phyloP scores from a whole-genome alignment of 2,797 vertebrate genomes.

The Epinephelus coioides region DNA sequence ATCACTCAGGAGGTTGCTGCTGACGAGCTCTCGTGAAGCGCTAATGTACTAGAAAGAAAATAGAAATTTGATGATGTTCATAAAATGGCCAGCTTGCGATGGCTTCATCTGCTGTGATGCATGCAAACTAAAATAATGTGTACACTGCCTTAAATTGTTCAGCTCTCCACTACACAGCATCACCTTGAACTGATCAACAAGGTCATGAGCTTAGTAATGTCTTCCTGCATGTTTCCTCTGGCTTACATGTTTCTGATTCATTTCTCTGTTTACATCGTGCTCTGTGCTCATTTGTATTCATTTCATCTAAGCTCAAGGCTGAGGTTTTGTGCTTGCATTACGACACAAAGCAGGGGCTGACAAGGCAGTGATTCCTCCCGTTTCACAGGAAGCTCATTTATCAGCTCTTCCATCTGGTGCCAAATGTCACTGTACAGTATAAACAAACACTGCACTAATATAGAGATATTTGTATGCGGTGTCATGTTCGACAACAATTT shows the following conservation, averaged over 20 bases:
- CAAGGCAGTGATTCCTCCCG: background rate
- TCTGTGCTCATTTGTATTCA: slow-evolving; percentile 4
- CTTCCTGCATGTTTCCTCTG: background rate
- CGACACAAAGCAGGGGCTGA: background rate
- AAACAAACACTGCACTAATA: slow-evolving; percentile 14
- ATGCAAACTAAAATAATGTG: background rate
- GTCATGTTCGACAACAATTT: background rate
- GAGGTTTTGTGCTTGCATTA: background rate
- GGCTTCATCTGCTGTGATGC: background rate
- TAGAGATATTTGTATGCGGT: slow-evolving; percentile 16
- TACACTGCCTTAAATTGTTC: background rate
- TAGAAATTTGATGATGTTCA: slow-evolving; percentile 30
- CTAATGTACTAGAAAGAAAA: slow-evolving; percentile 43
- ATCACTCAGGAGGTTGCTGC: slow-evolving; percentile 19
- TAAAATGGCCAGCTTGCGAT: background rate
- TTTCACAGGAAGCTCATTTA: slow-evolving; percentile 13
- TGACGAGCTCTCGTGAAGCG: slow-evolving; percentile 1
- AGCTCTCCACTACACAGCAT: background rate
- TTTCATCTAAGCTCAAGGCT: slow-evolving; percentile 2
- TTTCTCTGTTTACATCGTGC: background rate
- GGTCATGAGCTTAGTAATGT: background rate
- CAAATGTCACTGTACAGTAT: slow-evolving; percentile 20
- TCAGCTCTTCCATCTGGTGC: slow-evolving; percentile 34
- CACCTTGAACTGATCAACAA: slow-evolving; percentile 9
- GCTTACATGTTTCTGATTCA: slow-evolving; percentile 16